These are phyloP conservation scores for Hyaena hyaena DNA, from an alignment of 2,113 vertebrate species.

Conservation along the genomic window DNA sequence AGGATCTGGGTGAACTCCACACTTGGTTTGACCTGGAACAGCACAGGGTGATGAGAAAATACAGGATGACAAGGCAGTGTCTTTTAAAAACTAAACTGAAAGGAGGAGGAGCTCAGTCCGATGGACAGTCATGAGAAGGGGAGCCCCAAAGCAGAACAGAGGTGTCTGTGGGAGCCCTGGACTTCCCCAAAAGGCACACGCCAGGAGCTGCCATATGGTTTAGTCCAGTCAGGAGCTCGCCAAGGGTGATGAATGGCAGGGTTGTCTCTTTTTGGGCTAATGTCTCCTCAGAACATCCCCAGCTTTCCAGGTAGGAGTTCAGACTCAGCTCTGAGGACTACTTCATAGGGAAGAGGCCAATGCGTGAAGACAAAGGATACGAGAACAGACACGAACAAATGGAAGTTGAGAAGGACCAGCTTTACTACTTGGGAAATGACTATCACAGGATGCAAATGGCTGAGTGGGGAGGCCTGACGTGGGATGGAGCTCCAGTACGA, in stretches of 20 bases:
- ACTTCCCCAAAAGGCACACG: neutral
- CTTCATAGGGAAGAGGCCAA: neutral
- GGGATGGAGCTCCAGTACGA: neutral
- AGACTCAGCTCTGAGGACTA: neutral
- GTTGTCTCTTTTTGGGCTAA: neutral
- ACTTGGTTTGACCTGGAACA: neutral
- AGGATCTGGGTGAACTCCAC: neutral
- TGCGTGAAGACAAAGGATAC: neutral
- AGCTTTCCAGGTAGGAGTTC: neutral
- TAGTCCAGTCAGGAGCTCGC: neutral
- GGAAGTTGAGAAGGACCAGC: neutral
- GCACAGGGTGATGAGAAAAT: neutral
- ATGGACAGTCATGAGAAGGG: neutral
- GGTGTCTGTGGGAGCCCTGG: neutral
- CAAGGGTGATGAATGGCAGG: neutral
- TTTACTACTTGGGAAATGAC: constrained; percentile 21
- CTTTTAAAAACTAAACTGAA: neutral
- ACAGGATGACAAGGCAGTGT: neutral
- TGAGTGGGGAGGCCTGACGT: neutral
- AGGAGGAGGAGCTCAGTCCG: neutral
- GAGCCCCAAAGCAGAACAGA: neutral
- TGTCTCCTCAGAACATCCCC: neutral
- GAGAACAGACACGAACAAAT: neutral
- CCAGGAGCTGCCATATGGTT: neutral
- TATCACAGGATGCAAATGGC: neutral